Base-by-base conservation (phyloP, 2,797 vertebrate genomes). In the Chelmon rostratus region DNA sequence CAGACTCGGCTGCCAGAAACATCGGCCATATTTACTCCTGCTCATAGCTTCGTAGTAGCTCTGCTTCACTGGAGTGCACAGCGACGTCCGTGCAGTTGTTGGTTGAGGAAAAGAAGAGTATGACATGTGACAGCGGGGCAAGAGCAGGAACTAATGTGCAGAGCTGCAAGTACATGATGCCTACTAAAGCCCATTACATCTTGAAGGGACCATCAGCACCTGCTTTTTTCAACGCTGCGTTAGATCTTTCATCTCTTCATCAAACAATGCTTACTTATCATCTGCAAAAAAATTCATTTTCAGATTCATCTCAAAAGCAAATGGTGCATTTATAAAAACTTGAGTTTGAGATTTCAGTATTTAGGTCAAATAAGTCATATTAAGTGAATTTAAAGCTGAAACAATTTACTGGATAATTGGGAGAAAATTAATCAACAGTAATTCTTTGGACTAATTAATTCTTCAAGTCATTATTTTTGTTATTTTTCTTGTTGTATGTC, bases 1-100 rank as follows among this genome's bases (percentile, higher is more conserved):
- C 13, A 67, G 61, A 31, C 49, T 49, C 21, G 6, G 12, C 13
- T 25, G 47, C 35, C 69, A 72, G 31, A 83, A 74, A 67, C 23
- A 59, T 47, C 74, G 13, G 21, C 33, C 42, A 25, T 61, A 79
- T 87, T 81, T 81, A 81, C 81, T 84, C 62, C 77, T 76, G 70
- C 54, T 33, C 23, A 18, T 61, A 71, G 33, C 25, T 65, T 61
- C 18, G 8, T 40, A 56, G 58, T 25, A 9, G 57, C 52, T 56
- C 47, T 75, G 73, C 83, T 82, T 82, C 53, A 79, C 63, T 65
- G 21, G 71, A 73, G 50, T 40, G 67, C 8, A 37, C 3, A 38
- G 46, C 65, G 28, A 33, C 33, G 37, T 56, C 40, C 42, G 13
- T 50, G 13, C 35, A 52, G 69, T 54, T 10, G 12, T 6, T 50